Conservation (phyloP, 2,888 invertebrate genomes). For the Strigamia transsilvanica region DNA sequence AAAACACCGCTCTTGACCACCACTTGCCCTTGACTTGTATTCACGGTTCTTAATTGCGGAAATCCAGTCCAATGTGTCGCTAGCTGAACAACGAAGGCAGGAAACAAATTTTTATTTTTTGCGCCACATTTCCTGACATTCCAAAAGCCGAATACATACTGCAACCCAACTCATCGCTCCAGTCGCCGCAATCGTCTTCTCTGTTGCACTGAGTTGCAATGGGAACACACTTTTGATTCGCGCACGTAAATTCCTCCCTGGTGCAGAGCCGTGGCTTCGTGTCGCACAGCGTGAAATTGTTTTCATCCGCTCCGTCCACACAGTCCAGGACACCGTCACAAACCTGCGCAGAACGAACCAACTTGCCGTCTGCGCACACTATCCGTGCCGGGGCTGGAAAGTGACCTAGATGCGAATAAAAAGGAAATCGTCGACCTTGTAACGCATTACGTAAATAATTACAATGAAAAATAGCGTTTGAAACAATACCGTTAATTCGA, state of each 20-base stretch:
- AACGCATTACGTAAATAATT: not conserved
- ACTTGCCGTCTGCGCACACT: not conserved
- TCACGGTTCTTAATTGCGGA: too few relatives aligned
- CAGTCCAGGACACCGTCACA: conserved; percentile 94
- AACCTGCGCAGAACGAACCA: conserved; percentile 60
- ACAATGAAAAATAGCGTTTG: too few relatives aligned
- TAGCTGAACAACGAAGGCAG: too few relatives aligned
- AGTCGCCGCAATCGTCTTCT: conserved; percentile 89
- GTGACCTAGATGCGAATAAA: not conserved
- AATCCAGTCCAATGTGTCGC: too few relatives aligned
- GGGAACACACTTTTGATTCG: conserved; percentile 85
- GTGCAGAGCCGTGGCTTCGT: conserved; percentile 66
- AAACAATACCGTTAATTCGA: too few relatives aligned
- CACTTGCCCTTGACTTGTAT: too few relatives aligned
- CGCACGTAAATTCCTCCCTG: conserved; percentile 84
- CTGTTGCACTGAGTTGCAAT: conserved; percentile 83
- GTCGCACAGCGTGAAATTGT: conserved; percentile 88
- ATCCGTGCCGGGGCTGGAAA: not conserved
- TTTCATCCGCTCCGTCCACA: conserved; percentile 94
- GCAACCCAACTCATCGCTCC: conserved; percentile 89
- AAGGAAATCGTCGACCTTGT: conserved; percentile 35
- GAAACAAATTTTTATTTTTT: too few relatives aligned
- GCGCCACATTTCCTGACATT: too few relatives aligned
- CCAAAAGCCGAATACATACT: conserved; percentile 67
- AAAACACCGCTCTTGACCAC: too few relatives aligned